Evolutionary conservation across 2,797 vertebrate species (phyloP).

Genomic region (Sebastes glaucus): DNA sequence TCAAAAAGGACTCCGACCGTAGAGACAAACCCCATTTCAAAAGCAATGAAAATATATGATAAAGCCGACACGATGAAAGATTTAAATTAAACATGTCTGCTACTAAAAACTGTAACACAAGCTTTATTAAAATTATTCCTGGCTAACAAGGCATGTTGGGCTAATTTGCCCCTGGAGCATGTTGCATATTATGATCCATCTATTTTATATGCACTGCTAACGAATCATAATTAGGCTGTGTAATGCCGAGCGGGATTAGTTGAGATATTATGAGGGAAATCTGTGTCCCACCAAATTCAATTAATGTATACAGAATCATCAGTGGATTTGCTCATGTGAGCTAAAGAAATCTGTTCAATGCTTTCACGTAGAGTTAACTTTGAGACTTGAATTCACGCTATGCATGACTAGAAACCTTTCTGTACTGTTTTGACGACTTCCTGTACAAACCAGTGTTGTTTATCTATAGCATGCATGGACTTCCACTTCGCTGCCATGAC

Average conservation of each 20-base stretch:
- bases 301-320: background rate
- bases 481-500: background rate
- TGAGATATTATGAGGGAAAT: slow-evolving; percentile 3
- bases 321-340: background rate
- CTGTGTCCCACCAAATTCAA: background rate
- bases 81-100: background rate
- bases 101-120: background rate
- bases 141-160: background rate
- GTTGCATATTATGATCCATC: slow-evolving; percentile 26
- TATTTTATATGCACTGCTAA: slow-evolving; percentile 5
- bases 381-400: background rate
- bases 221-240: slow-evolving; percentile 29
- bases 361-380: background rate
- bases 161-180: slow-evolving; percentile 24
- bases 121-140: background rate
- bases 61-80: background rate
- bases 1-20: background rate
- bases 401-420: background rate
- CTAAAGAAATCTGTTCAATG: background rate
- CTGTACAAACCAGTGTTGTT: background rate
- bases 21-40: background rate
- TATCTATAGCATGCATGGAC: background rate
- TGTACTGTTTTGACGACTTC: background rate
- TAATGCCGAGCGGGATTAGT: slow-evolving; percentile 6
- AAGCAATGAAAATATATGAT: background rate